phyloP scores from a whole-genome alignment of 2,797 vertebrate species.

The Enteromius mattozi region DNA sequence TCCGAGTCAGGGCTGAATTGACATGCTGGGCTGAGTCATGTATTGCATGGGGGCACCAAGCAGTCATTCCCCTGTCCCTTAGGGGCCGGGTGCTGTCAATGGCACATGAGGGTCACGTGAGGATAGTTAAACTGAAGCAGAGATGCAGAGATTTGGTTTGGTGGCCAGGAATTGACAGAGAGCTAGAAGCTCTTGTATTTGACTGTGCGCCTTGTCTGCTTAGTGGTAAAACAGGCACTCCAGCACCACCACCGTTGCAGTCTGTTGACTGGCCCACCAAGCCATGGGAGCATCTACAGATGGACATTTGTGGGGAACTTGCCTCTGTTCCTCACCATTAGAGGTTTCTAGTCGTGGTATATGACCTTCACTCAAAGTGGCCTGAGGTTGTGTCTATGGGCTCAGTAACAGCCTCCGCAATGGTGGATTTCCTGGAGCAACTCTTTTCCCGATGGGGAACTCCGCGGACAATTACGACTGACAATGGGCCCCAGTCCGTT shows the following conservation, averaged over 20 bases:
- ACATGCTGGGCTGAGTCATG: constrained; percentile 32
- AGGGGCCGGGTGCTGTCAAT: constrained; percentile 11
- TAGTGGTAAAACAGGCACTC: constrained; percentile 28
- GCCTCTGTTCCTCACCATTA: constrained; percentile 7
- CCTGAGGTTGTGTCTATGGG: neutral
- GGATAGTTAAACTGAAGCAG: constrained; percentile 28
- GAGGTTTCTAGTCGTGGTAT: neutral
- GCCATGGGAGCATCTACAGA: constrained; percentile 42
- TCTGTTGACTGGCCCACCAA: neutral
- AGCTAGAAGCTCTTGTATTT: neutral
- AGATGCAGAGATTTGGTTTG: neutral
- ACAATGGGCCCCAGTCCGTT: constrained; percentile 3
- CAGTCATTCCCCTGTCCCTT: constrained; percentile 6
- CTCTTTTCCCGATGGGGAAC: neutral
- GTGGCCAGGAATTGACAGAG: constrained; percentile 10
- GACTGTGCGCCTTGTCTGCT: neutral
- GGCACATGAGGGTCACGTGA: constrained; percentile 26
- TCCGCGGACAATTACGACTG: constrained; percentile 1
- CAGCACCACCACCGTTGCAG: neutral
- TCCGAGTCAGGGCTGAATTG: neutral
- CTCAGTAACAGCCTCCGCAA: neutral
- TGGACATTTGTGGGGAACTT: constrained; percentile 41
- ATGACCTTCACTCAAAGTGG: constrained; percentile 46
- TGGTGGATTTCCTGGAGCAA: constrained; percentile 17
- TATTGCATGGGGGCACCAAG: neutral